A percentile compares a stretch with the other conserved stretches of the same genome.
Evolutionary conservation across 2,888 invertebrate species (phyloP).

Genomic region (Lepeophtheirus nordmannii): DNA sequence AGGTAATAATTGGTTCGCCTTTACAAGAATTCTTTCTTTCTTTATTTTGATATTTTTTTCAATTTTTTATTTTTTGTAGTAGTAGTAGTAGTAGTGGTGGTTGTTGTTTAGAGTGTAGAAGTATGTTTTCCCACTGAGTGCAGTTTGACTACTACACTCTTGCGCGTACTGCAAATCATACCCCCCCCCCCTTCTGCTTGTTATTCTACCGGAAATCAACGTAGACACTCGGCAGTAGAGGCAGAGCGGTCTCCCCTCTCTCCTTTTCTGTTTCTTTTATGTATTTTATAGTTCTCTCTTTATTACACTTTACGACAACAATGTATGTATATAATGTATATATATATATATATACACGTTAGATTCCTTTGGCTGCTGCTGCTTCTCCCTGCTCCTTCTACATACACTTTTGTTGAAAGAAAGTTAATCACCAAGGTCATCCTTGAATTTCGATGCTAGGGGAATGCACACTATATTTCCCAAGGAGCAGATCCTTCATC

Average conservation of each 20-base stretch:
- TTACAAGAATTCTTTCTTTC: neutral
- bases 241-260: neutral
- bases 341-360: too few relatives aligned
- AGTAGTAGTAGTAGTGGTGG: neutral
- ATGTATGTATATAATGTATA: neutral
- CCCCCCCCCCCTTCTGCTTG: neutral
- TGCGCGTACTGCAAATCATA: slow-evolving; percentile 3
- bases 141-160: neutral
- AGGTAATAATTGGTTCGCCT: neutral
- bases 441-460: neutral
- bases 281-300: neutral
- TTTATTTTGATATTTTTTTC: neutral
- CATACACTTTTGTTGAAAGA: slow-evolving; percentile 6
- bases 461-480: too few relatives aligned
- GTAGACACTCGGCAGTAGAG: neutral
- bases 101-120: neutral
- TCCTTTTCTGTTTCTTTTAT: neutral
- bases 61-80: neutral
- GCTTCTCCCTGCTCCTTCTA: neutral
- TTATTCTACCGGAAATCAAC: slow-evolving; percentile 6
- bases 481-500: too few relatives aligned
- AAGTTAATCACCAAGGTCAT: slow-evolving; percentile 6
- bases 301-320: slow-evolving; percentile 2
- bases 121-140: slow-evolving; percentile 7
- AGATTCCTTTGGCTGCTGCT: too few relatives aligned